phyloP scores from a whole-genome alignment of 2,888 invertebrate species.

The Cantharis nigra region DNA sequence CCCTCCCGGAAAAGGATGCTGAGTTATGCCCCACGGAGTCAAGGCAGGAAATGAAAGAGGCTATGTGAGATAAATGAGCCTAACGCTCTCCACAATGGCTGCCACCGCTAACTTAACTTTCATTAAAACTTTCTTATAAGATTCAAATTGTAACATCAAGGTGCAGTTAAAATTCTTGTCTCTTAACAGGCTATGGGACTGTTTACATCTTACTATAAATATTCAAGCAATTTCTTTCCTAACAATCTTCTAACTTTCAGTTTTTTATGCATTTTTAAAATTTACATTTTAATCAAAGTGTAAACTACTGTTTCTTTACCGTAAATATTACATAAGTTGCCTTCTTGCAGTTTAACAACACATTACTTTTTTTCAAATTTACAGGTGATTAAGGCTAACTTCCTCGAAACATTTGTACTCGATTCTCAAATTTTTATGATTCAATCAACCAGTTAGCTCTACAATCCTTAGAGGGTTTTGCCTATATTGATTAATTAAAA shows the following conservation, averaged over 20 bases:
- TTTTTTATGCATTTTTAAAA: neutral
- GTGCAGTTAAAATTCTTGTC: slow-evolving; percentile 23
- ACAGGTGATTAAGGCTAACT: neutral
- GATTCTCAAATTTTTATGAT: no score
- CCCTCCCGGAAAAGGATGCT: slow-evolving; percentile 44
- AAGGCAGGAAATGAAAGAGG: slow-evolving; percentile 49
- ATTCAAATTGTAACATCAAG: slow-evolving; percentile 42
- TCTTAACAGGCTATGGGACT: slow-evolving; percentile 16
- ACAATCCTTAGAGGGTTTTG: no score
- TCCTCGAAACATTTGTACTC: neutral
- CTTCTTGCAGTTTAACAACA: neutral
- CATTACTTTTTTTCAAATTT: neutral
- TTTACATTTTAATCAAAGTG: neutral
- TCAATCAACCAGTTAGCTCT: no score
- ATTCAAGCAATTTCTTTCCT: neutral
- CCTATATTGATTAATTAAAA: neutral
- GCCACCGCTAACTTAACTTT: slow-evolving; percentile 45
- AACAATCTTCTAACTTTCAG: neutral
- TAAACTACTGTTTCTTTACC: neutral
- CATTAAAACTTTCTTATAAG: slow-evolving; percentile 48
- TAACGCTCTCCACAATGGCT: slow-evolving; percentile 42
- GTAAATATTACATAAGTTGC: neutral
- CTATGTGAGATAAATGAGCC: slow-evolving; percentile 48
- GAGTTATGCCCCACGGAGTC: slow-evolving; percentile 46
- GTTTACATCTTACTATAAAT: slow-evolving; percentile 11